Base-by-base conservation (phyloP, 1,140 invertebrate species). In the Probaryconus sp. region DNA sequence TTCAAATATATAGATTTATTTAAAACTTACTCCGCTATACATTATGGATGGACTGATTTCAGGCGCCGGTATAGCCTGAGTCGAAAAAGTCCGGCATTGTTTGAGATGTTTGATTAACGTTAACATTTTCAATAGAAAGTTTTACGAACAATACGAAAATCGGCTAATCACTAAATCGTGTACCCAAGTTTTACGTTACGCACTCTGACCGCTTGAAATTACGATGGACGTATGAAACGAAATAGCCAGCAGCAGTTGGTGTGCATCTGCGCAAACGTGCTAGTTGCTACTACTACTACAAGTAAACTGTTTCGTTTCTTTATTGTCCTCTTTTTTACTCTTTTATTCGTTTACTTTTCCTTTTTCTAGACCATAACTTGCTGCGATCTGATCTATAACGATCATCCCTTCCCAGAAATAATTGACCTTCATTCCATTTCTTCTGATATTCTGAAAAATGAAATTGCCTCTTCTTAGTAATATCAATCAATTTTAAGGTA, bases 11-110 rank as follows among this genome's bases (percentile, higher is more conserved):
- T n/a, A n/a, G n/a, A n/a, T n/a, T n/a, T 24, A 20, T 37, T 5
- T 42, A 18, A 31, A 40, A 89, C 90, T 90, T 89, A 92, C 92
- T 42, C 92, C 92, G 5, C 90, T 89, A 74, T 92, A 93, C 16
- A 92, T 82, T 63, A 93, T 88, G 70, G 91, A 88, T 2, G 92
- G 92, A 33, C 89, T 90, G 1, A 72, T 83, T 45, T 91, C 87
- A 0, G 91, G 90, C 3, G 87, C 86, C 1, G 91, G 90, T 14
- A 89, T 74, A n/a, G 88, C 79, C 16, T 87, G 83, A 2, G 88
- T 85, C 0, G 90, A 87, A 79, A 82, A 84, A 13, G 60, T 20
- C 24, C 82, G 82, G 2, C 67, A 20, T 91, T 84, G 91, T 91
- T 48, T 72, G 1, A 82, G 16, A 5, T 67, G 60, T 53, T 63